Conservation (phyloP, 2,888 invertebrate species). For the Plebejus anna region DNA sequence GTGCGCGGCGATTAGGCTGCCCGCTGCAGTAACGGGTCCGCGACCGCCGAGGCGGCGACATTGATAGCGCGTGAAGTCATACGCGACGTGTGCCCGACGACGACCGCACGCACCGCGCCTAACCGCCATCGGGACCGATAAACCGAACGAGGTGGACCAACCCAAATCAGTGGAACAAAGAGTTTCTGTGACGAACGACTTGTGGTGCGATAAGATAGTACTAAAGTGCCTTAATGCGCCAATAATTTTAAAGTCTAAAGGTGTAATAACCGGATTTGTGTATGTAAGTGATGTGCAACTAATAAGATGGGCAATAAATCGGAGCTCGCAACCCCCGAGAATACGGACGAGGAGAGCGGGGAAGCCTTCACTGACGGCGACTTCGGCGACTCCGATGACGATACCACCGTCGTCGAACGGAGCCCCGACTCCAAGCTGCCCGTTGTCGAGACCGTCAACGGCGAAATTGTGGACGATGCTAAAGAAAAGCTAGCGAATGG, state of each 20-base stretch:
- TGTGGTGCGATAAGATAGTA: conserved; percentile 36
- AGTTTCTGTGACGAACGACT: conserved; percentile 23
- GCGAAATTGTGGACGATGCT: conserved; percentile 43
- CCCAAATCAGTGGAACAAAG: conserved; percentile 28
- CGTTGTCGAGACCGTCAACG: conserved; percentile 63
- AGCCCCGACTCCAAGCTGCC: conserved; percentile 47
- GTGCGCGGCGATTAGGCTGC: conserved; percentile 36
- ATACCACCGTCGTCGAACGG: conserved; percentile 51
- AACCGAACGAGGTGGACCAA: conserved; percentile 18
- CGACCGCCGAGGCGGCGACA: conserved; percentile 42
- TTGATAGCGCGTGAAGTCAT: conserved; percentile 51
- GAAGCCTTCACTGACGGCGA: conserved; percentile 73
- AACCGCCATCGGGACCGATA: conserved; percentile 23
- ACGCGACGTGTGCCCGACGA: conserved; percentile 38
- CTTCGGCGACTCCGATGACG: conserved; percentile 68
- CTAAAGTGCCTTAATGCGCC: conserved; percentile 45
- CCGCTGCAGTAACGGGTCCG: conserved; percentile 50
- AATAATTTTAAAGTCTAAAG: conserved; percentile 50
- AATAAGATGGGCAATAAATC: conserved; percentile 56
- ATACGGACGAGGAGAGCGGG: conserved; percentile 68
- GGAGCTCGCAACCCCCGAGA: conserved; percentile 60
- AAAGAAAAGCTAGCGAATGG: conserved; percentile 40
- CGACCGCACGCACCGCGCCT: conserved; percentile 44
- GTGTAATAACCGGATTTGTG: conserved; percentile 44
- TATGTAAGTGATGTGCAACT: conserved; percentile 42